Conservation (phyloP, 2,113 vertebrate species). For the Strigops habroptila region DNA sequence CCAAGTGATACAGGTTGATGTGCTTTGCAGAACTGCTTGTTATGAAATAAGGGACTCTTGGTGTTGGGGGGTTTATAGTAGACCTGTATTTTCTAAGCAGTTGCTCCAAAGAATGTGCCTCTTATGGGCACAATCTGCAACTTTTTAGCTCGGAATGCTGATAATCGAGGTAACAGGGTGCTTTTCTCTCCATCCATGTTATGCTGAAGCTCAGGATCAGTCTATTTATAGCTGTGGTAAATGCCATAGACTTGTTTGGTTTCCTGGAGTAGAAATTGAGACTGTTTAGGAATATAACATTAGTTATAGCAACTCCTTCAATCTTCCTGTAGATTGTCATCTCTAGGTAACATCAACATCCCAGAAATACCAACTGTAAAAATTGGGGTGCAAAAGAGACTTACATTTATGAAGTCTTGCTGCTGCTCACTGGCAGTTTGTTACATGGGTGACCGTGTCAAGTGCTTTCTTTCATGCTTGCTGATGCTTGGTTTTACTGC, state of each 20-base stretch:
- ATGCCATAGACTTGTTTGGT: neutral
- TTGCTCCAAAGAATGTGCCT: neutral
- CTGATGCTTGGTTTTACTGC: neutral
- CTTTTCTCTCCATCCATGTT: neutral
- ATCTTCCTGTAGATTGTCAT: neutral
- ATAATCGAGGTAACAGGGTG: neutral
- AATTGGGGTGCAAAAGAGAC: neutral
- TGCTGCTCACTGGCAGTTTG: neutral
- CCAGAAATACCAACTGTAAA: neutral
- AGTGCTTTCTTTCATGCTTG: neutral
- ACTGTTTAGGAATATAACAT: neutral
- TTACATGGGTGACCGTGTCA: neutral
- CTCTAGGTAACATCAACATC: neutral
- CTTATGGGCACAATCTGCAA: neutral
- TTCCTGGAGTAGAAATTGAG: neutral
- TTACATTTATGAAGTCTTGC: neutral
- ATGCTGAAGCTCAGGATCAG: neutral
- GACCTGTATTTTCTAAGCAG: neutral
- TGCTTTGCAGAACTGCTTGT: neutral
- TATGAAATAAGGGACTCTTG: neutral
- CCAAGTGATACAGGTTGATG: neutral
- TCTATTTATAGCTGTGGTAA: neutral
- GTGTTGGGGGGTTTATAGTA: neutral
- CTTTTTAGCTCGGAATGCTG: neutral
- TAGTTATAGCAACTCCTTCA: neutral